A percentile compares a stretch with the other conserved stretches of the same genome.
phyloP scores from a whole-genome alignment of 2,113 vertebrate genomes.

The Orcinus orca region DNA sequence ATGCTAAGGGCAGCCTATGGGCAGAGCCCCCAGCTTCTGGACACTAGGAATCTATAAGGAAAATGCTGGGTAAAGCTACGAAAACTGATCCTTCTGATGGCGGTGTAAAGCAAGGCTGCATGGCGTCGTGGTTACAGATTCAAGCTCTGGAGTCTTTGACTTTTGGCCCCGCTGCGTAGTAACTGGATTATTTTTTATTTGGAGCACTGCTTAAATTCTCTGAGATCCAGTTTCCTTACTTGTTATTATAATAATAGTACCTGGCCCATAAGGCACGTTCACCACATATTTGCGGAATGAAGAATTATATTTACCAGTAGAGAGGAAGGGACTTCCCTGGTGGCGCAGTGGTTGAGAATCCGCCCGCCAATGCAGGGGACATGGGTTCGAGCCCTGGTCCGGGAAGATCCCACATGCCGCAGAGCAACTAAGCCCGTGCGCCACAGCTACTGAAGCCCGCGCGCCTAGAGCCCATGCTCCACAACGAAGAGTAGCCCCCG shows the following conservation, averaged over 20 bases:
- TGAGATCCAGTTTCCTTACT: neutral
- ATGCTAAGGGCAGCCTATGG: neutral
- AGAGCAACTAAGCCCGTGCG: no score
- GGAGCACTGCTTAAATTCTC: neutral
- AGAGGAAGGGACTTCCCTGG: neutral
- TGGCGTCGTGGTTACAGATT: neutral
- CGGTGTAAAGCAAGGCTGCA: neutral
- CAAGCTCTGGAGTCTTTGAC: neutral
- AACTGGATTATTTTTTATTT: neutral
- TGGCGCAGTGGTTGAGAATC: no score
- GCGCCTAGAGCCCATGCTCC: no score
- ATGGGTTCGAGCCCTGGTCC: accelerated
- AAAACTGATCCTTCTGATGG: accelerated
- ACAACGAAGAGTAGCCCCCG: no score
- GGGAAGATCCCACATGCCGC: no score
- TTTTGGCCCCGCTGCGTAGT: neutral
- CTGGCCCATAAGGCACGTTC: neutral
- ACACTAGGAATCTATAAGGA: neutral
- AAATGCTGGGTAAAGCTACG: neutral
- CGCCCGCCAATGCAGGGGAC: no score
- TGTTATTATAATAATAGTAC: neutral
- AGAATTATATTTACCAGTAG: neutral
- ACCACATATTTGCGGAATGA: neutral
- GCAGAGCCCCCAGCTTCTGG: neutral
- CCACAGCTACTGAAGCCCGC: no score